Base-by-base conservation (phyloP, 2,888 invertebrate species). In the Lysandra coridon region DNA sequence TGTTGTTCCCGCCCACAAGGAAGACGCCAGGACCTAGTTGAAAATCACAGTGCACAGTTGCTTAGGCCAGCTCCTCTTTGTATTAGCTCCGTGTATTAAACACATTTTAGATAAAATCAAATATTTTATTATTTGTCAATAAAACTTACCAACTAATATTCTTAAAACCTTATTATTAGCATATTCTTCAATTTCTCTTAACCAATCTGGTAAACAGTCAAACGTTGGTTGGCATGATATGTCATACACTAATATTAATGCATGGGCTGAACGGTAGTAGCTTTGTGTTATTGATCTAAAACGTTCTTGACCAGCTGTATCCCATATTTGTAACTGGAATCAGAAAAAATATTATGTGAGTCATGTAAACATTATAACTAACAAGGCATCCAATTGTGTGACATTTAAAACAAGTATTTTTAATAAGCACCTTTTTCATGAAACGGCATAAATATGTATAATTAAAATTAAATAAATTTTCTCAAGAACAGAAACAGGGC, bases 241-340 rank as follows among this genome's bases (percentile, higher is more conserved):
- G 94, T 99, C 99, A 89, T 99, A 99, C 79, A 99, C 98, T 85
- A 99, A 95, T 85, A 99, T 99, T 79, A 99, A 96, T 14, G 99
- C 99, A 92, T 99, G 99, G 1, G 99, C 99, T 81, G 99, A 99
- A 85, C 99, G 96, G 90, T 99, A 99, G 93, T 99, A 99, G 90
- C 98, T 99, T 91, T 99, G 99, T 1, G 99, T 99, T 84, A 99
- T 99, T 4, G 99, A 99, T 80, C 99, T 96, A 91, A 99, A 99
- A 84, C 98, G 95, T 90, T 99, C 99, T 91, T 99, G 99, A 0
- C 99, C 99, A 1, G 99, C 99, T 14, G 99, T 99, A 88, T 99
- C 99, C 99, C 99, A 99, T 89, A 99, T 99, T 96, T 99, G 99
- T 80, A 99, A 95, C 98, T 99, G 86, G n/a, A 87, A 90, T 78